Conservation (phyloP, 2,797 vertebrate species). For the Garrulus glandarius region DNA sequence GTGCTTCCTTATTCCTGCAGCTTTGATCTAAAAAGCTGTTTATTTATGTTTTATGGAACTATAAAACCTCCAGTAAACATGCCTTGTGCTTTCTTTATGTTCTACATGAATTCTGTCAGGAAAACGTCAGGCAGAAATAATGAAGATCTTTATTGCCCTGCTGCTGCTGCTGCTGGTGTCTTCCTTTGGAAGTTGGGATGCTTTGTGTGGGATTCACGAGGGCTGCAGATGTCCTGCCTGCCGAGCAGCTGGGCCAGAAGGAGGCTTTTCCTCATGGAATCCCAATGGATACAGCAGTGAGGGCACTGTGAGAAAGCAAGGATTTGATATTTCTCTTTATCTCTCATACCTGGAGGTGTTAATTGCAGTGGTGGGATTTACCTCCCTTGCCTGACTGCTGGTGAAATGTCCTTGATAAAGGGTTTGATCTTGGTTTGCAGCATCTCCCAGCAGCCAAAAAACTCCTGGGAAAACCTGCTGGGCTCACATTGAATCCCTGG, state of each 20-base stretch:
- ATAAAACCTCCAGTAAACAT: constrained; percentile 69
- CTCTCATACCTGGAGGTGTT: not conserved
- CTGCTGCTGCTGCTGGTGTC: constrained; percentile 23
- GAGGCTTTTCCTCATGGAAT: not conserved
- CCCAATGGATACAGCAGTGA: not conserved
- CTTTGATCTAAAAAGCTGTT: constrained; percentile 75
- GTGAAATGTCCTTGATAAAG: not conserved
- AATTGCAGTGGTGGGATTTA: not conserved
- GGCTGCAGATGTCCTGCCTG: constrained; percentile 60
- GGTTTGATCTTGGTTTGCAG: not conserved
- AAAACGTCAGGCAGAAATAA: not conserved
- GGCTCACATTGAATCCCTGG: not conserved
- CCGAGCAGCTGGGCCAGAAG: not conserved
- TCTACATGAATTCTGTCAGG: constrained; percentile 47
- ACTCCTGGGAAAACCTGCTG: not conserved
- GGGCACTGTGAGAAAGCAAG: not conserved
- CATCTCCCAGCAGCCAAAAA: not conserved
- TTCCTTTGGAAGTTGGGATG: constrained; percentile 29
- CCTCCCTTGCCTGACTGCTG: not conserved
- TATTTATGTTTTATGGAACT: constrained; percentile 71
- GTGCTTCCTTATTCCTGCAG: constrained; percentile 50
- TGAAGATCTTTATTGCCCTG: constrained; percentile 7
- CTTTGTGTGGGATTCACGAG: not conserved
- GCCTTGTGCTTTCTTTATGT: constrained; percentile 46
- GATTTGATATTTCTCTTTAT: not conserved